Evolutionary conservation across 2,888 invertebrate genomes (phyloP).

Genomic region (Euproctis similis): DNA sequence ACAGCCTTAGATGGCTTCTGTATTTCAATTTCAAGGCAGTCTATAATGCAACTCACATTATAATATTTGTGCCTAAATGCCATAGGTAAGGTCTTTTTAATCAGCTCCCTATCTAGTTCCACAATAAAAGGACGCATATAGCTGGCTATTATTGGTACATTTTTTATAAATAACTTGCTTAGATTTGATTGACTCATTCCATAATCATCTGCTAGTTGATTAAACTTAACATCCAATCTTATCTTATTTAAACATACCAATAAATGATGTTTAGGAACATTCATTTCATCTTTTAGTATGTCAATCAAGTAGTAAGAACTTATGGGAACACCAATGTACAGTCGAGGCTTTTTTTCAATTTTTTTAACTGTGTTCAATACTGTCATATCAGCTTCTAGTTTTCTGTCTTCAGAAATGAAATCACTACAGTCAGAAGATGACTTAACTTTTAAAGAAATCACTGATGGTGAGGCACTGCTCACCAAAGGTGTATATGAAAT

Average conservation of each 20-base stretch:
- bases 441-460: constrained; percentile 1
- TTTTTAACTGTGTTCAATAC: constrained; percentile 7
- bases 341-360: constrained; percentile 10
- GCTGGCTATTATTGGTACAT: constrained; percentile 7
- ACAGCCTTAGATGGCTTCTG: not conserved
- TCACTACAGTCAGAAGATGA: constrained; percentile 1
- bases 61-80: not conserved
- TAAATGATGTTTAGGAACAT: constrained; percentile 8
- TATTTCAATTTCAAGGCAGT: not conserved
- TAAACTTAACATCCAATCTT: constrained; percentile 9
- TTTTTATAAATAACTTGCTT: constrained; percentile 11
- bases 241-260: constrained; percentile 10
- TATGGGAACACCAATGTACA: constrained; percentile 10
- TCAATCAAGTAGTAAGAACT: constrained; percentile 6
- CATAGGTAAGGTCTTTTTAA: constrained; percentile 18
- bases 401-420: constrained; percentile 6
- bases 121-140: constrained; percentile 6
- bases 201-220: constrained; percentile 7
- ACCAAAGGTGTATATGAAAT: constrained; percentile 7
- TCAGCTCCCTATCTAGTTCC: constrained; percentile 1
- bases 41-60: not conserved
- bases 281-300: too few relatives aligned
- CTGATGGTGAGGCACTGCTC: not conserved
- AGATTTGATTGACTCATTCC: constrained; percentile 2
- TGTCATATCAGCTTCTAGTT: constrained; percentile 5